phyloP scores from a whole-genome alignment of 2,113 vertebrate species.

The Piaya cayana region DNA sequence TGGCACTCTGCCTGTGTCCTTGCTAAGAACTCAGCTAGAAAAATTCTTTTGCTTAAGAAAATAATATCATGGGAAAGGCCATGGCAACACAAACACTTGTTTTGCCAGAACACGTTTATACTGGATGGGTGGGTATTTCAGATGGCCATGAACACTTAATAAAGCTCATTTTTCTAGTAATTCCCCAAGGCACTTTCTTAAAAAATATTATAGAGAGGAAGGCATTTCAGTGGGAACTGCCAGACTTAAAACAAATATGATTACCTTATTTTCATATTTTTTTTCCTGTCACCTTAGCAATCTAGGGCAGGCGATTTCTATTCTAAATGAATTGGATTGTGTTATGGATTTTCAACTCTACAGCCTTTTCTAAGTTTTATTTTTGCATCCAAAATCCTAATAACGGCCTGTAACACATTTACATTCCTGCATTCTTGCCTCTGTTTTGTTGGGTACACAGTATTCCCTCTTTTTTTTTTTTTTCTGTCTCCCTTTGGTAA shows the following conservation, averaged over 20 bases:
- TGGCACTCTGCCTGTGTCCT: conserved; percentile 41
- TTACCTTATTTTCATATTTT: not conserved
- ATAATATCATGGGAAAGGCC: conserved; percentile 72
- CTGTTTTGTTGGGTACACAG: conserved; percentile 56
- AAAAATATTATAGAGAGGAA: conserved; percentile 28
- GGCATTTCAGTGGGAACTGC: conserved; percentile 29
- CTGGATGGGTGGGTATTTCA: conserved; percentile 63
- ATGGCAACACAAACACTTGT: conserved; percentile 74
- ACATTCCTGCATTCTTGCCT: conserved; percentile 65
- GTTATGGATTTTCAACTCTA: not conserved
- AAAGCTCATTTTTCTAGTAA: conserved; percentile 71
- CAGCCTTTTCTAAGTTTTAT: not conserved
- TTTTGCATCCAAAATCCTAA: conserved; percentile 45
- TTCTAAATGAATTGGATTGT: not conserved
- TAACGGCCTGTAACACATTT: conserved; percentile 54
- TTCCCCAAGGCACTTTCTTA: conserved; percentile 48
- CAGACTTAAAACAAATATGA: conserved; percentile 16
- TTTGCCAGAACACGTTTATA: conserved; percentile 72
- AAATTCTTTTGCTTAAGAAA: conserved; percentile 73
- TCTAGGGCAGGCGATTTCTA: not conserved
- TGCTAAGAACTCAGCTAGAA: conserved; percentile 59
- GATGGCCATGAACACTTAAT: conserved; percentile 63
- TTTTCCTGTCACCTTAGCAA: conserved; percentile 29
- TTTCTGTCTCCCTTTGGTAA: not conserved
- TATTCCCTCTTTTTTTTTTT: conserved; percentile 8